Conservation (phyloP, 2,797 vertebrate species). For the Gambusia yucatana region DNA sequence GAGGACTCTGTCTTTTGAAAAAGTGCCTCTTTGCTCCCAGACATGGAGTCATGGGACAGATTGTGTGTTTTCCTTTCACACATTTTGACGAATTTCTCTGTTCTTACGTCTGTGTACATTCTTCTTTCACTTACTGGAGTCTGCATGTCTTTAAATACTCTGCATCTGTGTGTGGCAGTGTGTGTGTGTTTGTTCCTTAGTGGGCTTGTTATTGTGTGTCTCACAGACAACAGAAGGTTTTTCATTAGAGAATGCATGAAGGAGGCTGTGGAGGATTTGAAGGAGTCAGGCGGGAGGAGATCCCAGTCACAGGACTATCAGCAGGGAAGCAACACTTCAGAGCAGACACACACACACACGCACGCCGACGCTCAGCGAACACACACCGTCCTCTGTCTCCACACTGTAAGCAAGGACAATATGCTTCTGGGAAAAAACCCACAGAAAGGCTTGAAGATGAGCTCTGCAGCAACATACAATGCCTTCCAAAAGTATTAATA, state of each 20-base stretch:
- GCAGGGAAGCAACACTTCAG: slow-evolving; percentile 53
- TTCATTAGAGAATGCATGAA: slow-evolving; percentile 68
- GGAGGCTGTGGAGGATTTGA: slow-evolving; percentile 42
- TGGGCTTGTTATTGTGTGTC: slow-evolving; percentile 15
- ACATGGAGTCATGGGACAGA: slow-evolving; percentile 39
- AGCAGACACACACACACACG: slow-evolving; percentile 3
- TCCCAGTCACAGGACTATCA: slow-evolving; percentile 72
- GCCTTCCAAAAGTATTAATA: not conserved
- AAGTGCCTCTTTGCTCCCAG: slow-evolving; percentile 48
- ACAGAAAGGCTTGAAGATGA: not conserved
- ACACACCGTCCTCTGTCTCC: slow-evolving; percentile 14
- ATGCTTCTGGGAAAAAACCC: not conserved
- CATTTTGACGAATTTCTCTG: slow-evolving; percentile 19
- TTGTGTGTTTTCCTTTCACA: slow-evolving; percentile 35
- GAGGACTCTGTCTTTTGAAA: slow-evolving; percentile 41
- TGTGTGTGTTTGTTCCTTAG: slow-evolving; percentile 10
- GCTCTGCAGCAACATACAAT: not conserved
- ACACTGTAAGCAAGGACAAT: slow-evolving; percentile 6
- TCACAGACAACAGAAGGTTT: slow-evolving; percentile 54
- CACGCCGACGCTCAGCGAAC: slow-evolving; percentile 4
- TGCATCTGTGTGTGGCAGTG: slow-evolving; percentile 6
- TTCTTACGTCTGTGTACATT: slow-evolving; percentile 4
- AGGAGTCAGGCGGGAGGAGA: slow-evolving; percentile 54
- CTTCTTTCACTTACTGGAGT: slow-evolving; percentile 7
- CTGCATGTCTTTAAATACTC: not conserved